Evolutionary conservation across 2,113 vertebrate genomes (phyloP), one percentile per base, ranked within the genome.

Genomic region (Sylvia atricapilla): DNA sequence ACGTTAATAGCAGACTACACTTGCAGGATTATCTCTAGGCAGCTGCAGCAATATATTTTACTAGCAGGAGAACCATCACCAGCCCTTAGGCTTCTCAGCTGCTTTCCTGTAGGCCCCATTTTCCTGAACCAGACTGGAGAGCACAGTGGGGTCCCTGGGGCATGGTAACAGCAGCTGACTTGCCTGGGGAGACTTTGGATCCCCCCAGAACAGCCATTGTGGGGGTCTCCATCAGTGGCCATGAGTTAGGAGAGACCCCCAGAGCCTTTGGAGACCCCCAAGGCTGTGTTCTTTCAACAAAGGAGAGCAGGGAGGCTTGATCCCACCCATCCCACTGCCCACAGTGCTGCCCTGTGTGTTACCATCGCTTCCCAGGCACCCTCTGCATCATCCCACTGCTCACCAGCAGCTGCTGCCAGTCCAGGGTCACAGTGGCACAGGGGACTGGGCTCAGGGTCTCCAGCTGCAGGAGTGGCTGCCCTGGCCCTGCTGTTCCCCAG

Each of bases 281-380:
- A 7, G 7, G 70, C 35, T n/a, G 39, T 33, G 49, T 24, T 33
- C 35, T 63, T 35, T 21, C 31, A 41, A 23, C 33, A 35, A n/a
- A 55, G 24, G 1, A 2, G 55, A 70, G 46, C 56, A 31, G 53
- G 49, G 37, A 39, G 25, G 25, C 2, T 72, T 15, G 16, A 33
- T 50, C 16, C n/a, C 50, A 30, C 8, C 52, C 49, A 15, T 64
- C 28, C 50, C 83, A n/a, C 21, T 1, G 1, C 39, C 56, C 2
- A 0, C 13, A 9, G 33, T 6, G 16, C 72, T 14, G 11, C 11
- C 14, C 70, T 3, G 0, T 0, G 0, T 0, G 0, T 20, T 8
- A 13, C 0, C 5, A 21, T 2, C 11, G 4, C 67, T 44, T 18
- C 17, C 44, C 7, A 0, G 0, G 1, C 9, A 3, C 20, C 22